Conservation (phyloP, 2,888 invertebrate species). For the Chaitophorus viminalis region DNA sequence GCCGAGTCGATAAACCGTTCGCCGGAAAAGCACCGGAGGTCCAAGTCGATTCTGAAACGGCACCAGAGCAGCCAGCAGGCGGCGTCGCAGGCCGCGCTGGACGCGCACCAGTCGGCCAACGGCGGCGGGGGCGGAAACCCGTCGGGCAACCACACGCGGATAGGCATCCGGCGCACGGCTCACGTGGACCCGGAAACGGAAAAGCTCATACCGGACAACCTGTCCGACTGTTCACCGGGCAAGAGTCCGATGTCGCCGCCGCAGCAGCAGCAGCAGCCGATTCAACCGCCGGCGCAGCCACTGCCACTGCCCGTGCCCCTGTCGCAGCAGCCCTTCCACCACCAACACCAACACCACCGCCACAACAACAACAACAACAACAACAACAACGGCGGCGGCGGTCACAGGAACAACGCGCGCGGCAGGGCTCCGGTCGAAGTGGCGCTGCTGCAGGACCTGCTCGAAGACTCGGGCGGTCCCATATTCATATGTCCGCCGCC, state of each 20-base stretch:
- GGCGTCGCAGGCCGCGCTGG: constrained; percentile 18
- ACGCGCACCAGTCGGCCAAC: constrained; percentile 59
- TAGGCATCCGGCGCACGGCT: constrained; percentile 67
- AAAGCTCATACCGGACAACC: constrained; percentile 76
- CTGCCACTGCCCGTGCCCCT: constrained; percentile 66
- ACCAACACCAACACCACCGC: no score
- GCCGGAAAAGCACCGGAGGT: constrained; percentile 75
- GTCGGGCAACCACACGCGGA: constrained; percentile 65
- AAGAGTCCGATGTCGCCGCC: constrained; percentile 69
- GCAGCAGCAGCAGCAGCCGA: constrained; percentile 64
- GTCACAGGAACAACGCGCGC: constrained; percentile 39
- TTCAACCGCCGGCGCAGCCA: constrained; percentile 64
- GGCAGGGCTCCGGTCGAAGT: constrained; percentile 64
- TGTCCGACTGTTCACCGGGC: constrained; percentile 69
- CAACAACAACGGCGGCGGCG: constrained; percentile 6
- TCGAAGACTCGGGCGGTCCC: constrained; percentile 66
- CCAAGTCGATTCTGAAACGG: constrained; percentile 82
- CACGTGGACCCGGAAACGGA: constrained; percentile 79
- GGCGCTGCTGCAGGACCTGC: constrained; percentile 69
- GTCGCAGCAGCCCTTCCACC: not conserved
- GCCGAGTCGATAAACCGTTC: constrained; percentile 77
- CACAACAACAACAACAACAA: constrained; percentile 63
- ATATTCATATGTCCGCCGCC: constrained; percentile 71
- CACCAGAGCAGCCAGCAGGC: constrained; percentile 69
- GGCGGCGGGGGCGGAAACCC: constrained; percentile 68